Evolutionary conservation across 2,888 invertebrate genomes (phyloP), one percentile per base, ranked within the genome.

Genomic region (Trisateles emortualis): DNA sequence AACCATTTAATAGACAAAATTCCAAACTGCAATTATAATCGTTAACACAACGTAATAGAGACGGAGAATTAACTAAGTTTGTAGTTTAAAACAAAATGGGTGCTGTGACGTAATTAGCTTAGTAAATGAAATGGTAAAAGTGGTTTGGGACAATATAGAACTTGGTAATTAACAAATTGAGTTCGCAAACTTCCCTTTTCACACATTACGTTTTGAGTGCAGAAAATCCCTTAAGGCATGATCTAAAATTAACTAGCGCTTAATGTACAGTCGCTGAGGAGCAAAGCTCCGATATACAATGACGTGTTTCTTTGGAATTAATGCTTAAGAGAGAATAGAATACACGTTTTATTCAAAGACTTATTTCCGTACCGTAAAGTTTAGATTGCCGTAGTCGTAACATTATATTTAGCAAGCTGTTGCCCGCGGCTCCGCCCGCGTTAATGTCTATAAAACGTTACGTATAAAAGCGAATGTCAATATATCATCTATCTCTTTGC

Each of bases 21-120:
- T 29, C 33, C 42, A 9, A 43, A 43, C 50, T 26, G 26, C 40
- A 30, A 46, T 35, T 36, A 22, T 26, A 52, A 29, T 35, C 48
- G 38, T 64, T 58, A 53, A 55, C 66, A 63, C 71, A 65, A 56
- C 65, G 56, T 64, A 73, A 76, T 72, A 52, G 55, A 52, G 54
- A 69, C 63, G 59, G 67, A 59, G 59, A 72, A 74, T 72, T 64
- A 66, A 61, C 72, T 71, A 74, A 79, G 76, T 68, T 59, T 13
- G 55, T 64, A 72, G 69, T 72, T 65, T 47, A 42, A n/a, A 58
- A 64, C 67, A 66, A 68, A 68, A 64, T 58, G 56, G 60, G 64
- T 59, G 51, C 65, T 43, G 46, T 58, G 66, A 67, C 63, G 63
- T 53, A 61, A 73, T 73, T 70, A 68, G 33, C 66, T 55, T 58